Conservation (phyloP, 92 coral and sea anemone species). For the Bergia sp. region DNA sequence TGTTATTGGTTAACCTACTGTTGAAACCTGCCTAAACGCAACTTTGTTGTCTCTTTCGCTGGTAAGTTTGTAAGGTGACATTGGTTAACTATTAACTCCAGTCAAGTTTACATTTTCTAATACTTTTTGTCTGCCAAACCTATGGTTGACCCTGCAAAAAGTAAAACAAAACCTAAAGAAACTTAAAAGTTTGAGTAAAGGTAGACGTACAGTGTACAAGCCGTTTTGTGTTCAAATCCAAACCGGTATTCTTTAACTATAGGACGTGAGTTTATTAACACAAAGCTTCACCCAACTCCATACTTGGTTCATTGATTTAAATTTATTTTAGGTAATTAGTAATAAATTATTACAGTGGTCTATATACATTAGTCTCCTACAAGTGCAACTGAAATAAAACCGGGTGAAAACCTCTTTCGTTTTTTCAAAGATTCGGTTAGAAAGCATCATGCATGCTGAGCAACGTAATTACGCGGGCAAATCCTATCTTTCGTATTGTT, state of each 20-base stretch:
- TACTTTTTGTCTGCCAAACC: background rate
- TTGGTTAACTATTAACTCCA: background rate
- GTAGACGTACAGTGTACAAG: background rate
- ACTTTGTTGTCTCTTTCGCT: slow-evolving; percentile 79
- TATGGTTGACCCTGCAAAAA: background rate
- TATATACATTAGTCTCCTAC: too few relatives aligned
- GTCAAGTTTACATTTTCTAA: background rate
- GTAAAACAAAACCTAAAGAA: background rate
- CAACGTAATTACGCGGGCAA: too few relatives aligned
- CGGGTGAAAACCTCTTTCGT: too few relatives aligned
- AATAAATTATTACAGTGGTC: too few relatives aligned
- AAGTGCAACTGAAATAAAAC: too few relatives aligned
- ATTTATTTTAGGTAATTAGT: too few relatives aligned
- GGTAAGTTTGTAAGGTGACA: slow-evolving; percentile 55
- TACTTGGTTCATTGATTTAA: too few relatives aligned
- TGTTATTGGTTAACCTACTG: slow-evolving; percentile 58
- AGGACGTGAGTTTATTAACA: background rate
- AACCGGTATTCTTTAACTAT: background rate
- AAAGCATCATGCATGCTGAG: too few relatives aligned
- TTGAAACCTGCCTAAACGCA: slow-evolving; percentile 80
- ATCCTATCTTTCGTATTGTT: too few relatives aligned
- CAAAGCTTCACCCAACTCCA: background rate
- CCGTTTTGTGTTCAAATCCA: background rate
- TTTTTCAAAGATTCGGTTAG: too few relatives aligned
- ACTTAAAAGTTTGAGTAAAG: background rate